These are phyloP conservation scores for Melanaphis sacchari DNA, from an alignment of 1,140 invertebrate species.

Conservation along the genomic window DNA sequence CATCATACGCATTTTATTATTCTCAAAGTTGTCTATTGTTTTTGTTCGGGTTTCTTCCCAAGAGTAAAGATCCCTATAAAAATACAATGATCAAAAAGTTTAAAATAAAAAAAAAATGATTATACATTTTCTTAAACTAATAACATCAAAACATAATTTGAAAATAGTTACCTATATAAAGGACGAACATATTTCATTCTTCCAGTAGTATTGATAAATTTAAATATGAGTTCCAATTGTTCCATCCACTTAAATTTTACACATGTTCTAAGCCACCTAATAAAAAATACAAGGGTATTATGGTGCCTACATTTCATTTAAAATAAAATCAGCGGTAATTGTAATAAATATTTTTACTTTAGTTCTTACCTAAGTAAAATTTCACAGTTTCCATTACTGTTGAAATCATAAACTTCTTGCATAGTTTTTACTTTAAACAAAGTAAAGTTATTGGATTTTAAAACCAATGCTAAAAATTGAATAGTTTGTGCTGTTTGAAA, in stretches of 20 bases:
- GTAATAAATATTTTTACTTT: background rate
- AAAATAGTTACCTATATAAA: constrained; percentile 71
- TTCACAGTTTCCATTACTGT: constrained; percentile 77
- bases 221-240: constrained; percentile 71
- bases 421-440: constrained; percentile 71
- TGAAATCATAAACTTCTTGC: constrained; percentile 74
- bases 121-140: background rate
- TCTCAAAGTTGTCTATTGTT: constrained; percentile 77
- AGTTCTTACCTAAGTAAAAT: constrained; percentile 69
- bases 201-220: constrained; percentile 83
- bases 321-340: background rate
- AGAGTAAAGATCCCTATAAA: constrained; percentile 76
- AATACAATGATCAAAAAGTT: constrained; percentile 36
- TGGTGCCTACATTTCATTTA: background rate
- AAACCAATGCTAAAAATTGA: constrained; percentile 76
- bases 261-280: constrained; percentile 79
- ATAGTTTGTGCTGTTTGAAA: constrained; percentile 75
- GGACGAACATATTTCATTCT: constrained; percentile 91
- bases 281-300: constrained; percentile 55
- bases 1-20: constrained; percentile 82
- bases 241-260: constrained; percentile 75
- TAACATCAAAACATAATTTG: background rate
- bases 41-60: constrained; percentile 75
- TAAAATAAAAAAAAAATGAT: background rate
- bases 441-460: constrained; percentile 68